Percentiles rank a stretch among this genome's conserved stretches.
phyloP scores from a whole-genome alignment of 2,888 invertebrate genomes.

The Caenorhabditis zanzibari region DNA sequence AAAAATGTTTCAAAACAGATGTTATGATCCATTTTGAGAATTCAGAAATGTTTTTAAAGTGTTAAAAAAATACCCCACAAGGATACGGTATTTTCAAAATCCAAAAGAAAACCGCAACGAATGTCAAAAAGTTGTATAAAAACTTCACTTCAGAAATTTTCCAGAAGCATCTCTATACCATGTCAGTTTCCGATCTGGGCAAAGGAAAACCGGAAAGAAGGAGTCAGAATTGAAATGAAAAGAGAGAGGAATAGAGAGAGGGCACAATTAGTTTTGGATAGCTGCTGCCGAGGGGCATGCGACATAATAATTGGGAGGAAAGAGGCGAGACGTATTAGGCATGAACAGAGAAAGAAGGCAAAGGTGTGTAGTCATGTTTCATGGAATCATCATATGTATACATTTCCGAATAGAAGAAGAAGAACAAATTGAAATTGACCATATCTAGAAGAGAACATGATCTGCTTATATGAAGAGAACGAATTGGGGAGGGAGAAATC shows the following conservation, averaged over 20 bases:
- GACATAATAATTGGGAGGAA: slow-evolving; percentile 50
- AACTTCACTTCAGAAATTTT: too few relatives aligned
- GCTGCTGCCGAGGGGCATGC: slow-evolving; percentile 2
- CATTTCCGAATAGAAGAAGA: slow-evolving; percentile 1
- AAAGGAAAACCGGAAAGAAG: slow-evolving; percentile 32
- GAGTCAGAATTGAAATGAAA: slow-evolving; percentile 33
- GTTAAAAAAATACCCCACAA: too few relatives aligned
- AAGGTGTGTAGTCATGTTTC: slow-evolving; percentile 22
- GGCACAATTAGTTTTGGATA: slow-evolving; percentile 50
- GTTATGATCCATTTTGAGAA: too few relatives aligned
- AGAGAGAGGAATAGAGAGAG: slow-evolving; percentile 14
- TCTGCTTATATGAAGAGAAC: slow-evolving; percentile 1
- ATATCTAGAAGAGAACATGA: slow-evolving; percentile 34
- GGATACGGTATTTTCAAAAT: too few relatives aligned
- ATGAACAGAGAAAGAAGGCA: too few relatives aligned
- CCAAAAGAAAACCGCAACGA: too few relatives aligned
- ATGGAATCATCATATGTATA: slow-evolving; percentile 9
- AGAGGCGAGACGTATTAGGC: slow-evolving; percentile 41
- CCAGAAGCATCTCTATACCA: too few relatives aligned
- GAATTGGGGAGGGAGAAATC: slow-evolving; percentile 2
- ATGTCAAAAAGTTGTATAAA: too few relatives aligned
- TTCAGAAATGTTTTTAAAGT: too few relatives aligned
- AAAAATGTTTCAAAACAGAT: too few relatives aligned
- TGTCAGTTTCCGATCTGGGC: slow-evolving; percentile 3
- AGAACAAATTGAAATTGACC: slow-evolving; percentile 55